Base-by-base conservation (phyloP, 2,888 invertebrate genomes). In the Leucozona laternaria region DNA sequence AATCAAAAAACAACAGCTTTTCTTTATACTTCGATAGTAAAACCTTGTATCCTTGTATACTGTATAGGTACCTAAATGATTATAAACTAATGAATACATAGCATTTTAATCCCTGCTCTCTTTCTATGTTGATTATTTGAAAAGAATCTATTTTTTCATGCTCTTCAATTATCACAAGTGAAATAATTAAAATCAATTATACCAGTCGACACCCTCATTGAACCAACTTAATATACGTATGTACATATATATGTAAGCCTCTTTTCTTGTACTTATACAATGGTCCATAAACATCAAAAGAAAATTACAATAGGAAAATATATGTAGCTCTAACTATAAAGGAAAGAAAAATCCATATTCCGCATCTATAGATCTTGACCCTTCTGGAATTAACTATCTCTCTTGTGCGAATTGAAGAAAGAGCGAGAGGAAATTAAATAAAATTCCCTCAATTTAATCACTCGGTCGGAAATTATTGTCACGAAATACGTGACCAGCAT, bases 401-500 rank as follows among this genome's bases (percentile, higher is more conserved):
- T 4, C 25, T 10, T 43, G 10, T 40, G 5, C 20, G n/a, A 62
- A 58, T 13, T 20, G 20, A 71, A 50, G 68, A n/a, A 34, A 25
- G 13, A 22, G 31, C 68, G 50, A 22, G 31, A 72, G 50, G 31
- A 76, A 79, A 84, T 79, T 66, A 79, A 85, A 81, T 73, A 70
- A 68, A 80, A 85, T 73, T 57, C 55, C 68, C 72, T 73, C 70
- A 81, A 80, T 78, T 85, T 73, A 85, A 81, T 80, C 77, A 85
- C 68, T 85, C 72, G 72, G 40, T 68, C 34, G 50, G 80, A 70
- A 80, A 80, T 73, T 68, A 85, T 73, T 77, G 73, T 77, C 85
- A 70, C 77, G 48, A 68, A 48, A 80, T 78, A 80, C 85, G 85
- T 85, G 85, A 85, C 81, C 66, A 70, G 85, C 80, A 85, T 80